phyloP scores from a whole-genome alignment of 2,888 invertebrate species.

The Nasonia oneida region DNA sequence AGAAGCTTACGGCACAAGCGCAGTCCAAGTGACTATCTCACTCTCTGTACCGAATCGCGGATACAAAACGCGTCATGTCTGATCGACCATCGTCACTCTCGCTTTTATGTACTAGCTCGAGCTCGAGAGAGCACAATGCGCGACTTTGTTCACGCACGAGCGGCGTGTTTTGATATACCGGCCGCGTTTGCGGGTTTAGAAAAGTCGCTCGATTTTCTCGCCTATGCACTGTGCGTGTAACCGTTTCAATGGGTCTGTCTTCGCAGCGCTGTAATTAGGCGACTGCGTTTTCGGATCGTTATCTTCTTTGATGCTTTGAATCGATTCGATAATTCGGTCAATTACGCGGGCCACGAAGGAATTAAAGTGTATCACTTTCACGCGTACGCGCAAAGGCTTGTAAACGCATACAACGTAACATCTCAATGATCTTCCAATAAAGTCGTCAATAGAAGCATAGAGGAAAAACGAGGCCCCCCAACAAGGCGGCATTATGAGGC shows the following conservation, averaged over 20 bases:
- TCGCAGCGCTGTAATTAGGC: not conserved
- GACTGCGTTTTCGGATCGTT: not conserved
- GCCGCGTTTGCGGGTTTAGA: not conserved
- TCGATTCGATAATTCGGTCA: not conserved
- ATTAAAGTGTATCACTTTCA: not conserved
- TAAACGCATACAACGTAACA: not conserved
- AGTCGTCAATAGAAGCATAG: not conserved
- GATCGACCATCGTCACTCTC: slow-evolving; percentile 45
- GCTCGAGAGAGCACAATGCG: not conserved
- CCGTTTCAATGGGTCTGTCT: not conserved
- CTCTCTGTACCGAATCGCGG: slow-evolving; percentile 32
- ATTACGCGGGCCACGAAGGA: not conserved
- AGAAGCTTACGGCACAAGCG: not conserved
- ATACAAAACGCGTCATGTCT: slow-evolving; percentile 37
- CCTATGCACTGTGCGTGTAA: not conserved
- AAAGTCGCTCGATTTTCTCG: slow-evolving; percentile 11
- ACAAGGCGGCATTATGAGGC: not conserved
- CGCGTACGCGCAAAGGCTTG: not conserved
- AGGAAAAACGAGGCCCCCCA: not conserved
- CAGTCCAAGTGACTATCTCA: slow-evolving; percentile 20
- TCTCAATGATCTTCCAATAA: not conserved
- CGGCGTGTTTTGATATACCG: slow-evolving; percentile 1
- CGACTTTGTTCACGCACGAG: not conserved
- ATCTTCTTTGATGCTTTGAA: not conserved
- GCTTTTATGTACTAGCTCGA: slow-evolving; percentile 20